These are phyloP conservation scores for Cotesia typhae DNA, from an alignment of 1,140 invertebrate species.

Conservation along the genomic window DNA sequence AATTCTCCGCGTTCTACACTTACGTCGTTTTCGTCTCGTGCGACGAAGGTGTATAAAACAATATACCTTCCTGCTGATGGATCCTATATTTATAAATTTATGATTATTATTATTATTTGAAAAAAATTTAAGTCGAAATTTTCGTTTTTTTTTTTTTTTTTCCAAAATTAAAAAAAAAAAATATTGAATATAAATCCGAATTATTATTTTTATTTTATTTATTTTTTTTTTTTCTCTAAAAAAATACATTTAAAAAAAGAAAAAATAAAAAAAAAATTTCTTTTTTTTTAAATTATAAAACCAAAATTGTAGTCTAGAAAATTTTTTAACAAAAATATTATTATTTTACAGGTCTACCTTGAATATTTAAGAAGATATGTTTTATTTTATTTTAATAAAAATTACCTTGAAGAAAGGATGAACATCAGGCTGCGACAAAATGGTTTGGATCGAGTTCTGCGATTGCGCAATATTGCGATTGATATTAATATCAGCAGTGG, in stretches of 20 bases:
- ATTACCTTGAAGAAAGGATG: constrained; percentile 86
- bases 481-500: constrained; percentile 61
- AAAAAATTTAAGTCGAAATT: too few species aligned
- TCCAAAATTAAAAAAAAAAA: too few species aligned
- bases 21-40: constrained; percentile 92
- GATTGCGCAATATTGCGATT: constrained; percentile 66
- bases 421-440: constrained; percentile 74
- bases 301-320: neutral
- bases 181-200: too few species aligned
- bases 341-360: neutral
- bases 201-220: too few species aligned
- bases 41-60: constrained; percentile 92
- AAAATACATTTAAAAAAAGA: neutral
- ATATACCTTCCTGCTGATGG: constrained; percentile 86
- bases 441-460: constrained; percentile 70
- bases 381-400: constrained; percentile 29
- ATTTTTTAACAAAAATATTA: too few species aligned
- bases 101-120: too few species aligned
- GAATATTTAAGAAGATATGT: neutral
- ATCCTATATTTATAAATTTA: constrained; percentile 65
- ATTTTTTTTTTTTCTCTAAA: too few species aligned
- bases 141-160: too few species aligned
- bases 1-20: constrained; percentile 93
- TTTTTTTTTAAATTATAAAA: too few species aligned
- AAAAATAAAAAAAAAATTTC: neutral